phyloP scores from a whole-genome alignment of 2,113 vertebrate species.

The Zapus hudsonius region DNA sequence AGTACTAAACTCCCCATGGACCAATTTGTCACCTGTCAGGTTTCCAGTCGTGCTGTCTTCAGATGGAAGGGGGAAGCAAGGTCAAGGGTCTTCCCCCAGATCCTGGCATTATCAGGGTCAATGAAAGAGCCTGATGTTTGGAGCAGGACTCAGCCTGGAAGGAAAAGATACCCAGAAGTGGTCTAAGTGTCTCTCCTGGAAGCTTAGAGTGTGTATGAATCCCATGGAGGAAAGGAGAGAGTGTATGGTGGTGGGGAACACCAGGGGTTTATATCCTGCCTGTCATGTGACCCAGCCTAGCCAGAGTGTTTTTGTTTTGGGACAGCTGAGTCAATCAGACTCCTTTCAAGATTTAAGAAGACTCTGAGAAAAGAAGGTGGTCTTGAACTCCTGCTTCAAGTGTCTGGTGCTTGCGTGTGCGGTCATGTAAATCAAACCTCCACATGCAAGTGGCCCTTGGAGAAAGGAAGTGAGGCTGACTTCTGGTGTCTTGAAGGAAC shows the following conservation, averaged over 20 bases:
- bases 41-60: background rate
- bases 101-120: no score
- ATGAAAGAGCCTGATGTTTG: no score
- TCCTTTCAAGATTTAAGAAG: background rate
- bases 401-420: background rate
- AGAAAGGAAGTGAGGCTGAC: background rate
- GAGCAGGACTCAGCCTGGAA: no score
- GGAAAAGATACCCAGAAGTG: no score
- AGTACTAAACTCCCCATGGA: background rate
- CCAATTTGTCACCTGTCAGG: no score
- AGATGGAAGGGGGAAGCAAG: background rate
- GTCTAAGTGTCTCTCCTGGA: no score
- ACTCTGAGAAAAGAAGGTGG: background rate
- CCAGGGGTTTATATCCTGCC: background rate
- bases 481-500: background rate
- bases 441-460: background rate
- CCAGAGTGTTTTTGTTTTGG: background rate
- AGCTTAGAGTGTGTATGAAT: no score
- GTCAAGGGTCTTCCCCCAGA: no score
- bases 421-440: background rate
- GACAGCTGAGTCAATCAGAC: background rate
- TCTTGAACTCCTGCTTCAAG: background rate
- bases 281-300: background rate
- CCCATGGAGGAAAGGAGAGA: background rate
- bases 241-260: no score